Conservation (phyloP, 2,797 vertebrate species). For the Trachops cirrhosus region DNA sequence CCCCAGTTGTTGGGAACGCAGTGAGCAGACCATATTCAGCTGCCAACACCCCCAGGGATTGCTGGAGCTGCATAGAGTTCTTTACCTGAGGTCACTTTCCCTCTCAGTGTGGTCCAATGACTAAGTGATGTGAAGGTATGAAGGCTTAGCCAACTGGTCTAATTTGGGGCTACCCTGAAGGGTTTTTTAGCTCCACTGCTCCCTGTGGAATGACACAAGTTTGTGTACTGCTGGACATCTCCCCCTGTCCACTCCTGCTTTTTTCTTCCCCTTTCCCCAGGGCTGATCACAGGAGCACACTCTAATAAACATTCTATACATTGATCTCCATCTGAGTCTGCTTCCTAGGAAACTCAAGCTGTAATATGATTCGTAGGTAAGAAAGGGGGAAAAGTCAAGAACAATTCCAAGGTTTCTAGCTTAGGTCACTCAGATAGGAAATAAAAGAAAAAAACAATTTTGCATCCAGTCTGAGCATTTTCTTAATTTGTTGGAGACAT, state of each 20-base stretch:
- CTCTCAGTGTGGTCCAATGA: neutral
- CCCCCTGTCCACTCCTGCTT: neutral
- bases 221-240: neutral
- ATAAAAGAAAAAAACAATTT: neutral
- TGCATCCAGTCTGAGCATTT: neutral
- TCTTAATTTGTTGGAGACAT: neutral
- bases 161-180: neutral
- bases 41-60: neutral
- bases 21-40: neutral
- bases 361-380: neutral
- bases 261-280: neutral
- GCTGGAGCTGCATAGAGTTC: neutral
- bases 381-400: neutral
- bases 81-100: neutral
- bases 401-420: neutral
- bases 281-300: neutral
- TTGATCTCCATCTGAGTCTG: neutral
- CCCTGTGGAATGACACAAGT: neutral
- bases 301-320: neutral
- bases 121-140: neutral
- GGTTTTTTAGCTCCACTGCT: neutral
- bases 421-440: neutral
- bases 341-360: neutral
- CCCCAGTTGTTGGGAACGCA: neutral
- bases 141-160: neutral